Base-by-base conservation (phyloP, 2,113 vertebrate species). In the western clawed frog (Xenopus tropicalis) region DNA sequence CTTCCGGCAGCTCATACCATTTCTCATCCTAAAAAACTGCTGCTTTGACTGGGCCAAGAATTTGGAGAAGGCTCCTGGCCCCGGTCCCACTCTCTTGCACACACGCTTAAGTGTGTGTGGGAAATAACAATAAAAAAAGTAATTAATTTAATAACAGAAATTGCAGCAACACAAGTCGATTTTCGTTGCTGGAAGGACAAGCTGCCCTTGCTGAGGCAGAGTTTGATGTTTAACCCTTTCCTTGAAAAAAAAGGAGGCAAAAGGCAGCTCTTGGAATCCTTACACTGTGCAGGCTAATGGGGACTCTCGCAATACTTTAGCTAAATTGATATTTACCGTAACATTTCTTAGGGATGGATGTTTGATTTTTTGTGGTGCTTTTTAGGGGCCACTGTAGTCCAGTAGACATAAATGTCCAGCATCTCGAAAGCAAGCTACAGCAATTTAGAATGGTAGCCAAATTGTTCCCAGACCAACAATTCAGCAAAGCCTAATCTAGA, bases 61-160 rank as follows among this genome's bases (percentile, higher is more conserved):
- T 75, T 68, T 75, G 65, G 56, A 75, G 64, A 67, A 61, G 59
- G 20, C 44, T 69, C 44, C 59, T 76, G 73, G 72, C 66, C 56
- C 48, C 7, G 25, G 54, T 62, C 73, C 72, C 66, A 51, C 46
- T 42, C 72, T 74, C 42, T 74, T 22, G 59, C 23, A 29, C 57
- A 51, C 24, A 42, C 24, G 44, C 66, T 62, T 52, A 76, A 43
- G 59, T 76, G 56, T 44, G 66, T 76, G 66, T 44, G 24, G 46
- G 58, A 76, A 69, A 69, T 76, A 76, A 69, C 61, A 69, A 69
- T 76, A 76, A 76, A 71, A 46, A 56, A 76, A 68, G 66, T 69
- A 57, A 76, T 76, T 63, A 76, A 74, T 74, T 68, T 74, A 74
- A 63, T 69, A 76, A 69, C 58, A 69, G 57, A 63, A 76, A 76